Conservation (phyloP, 2,888 invertebrate genomes). For the Acleris cristana region DNA sequence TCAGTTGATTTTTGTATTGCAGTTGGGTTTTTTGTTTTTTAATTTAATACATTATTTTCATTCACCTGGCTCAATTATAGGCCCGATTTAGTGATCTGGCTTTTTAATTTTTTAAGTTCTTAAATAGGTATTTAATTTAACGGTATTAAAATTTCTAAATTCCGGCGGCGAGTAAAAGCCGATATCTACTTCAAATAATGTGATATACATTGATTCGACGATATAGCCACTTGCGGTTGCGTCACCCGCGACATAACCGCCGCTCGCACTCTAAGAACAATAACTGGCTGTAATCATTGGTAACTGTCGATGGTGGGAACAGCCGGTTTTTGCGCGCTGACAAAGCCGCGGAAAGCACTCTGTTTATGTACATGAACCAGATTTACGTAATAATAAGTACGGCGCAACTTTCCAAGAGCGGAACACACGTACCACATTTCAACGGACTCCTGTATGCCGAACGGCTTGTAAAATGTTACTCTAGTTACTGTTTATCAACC, state of each 20-base stretch:
- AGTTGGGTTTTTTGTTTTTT: too few relatives aligned
- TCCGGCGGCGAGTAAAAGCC: too few relatives aligned
- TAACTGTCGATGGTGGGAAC: constrained; percentile 69
- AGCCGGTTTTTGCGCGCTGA: constrained; percentile 63
- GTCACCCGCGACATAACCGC: constrained; percentile 61
- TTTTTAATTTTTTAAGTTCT: too few relatives aligned
- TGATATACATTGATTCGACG: constrained; percentile 12
- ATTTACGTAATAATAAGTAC: constrained; percentile 69
- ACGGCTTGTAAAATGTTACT: neutral
- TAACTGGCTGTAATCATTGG: constrained; percentile 67
- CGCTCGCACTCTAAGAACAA: constrained; percentile 64
- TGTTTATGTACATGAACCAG: constrained; percentile 59
- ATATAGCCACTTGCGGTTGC: constrained; percentile 46
- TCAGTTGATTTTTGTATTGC: too few relatives aligned
- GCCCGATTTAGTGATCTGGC: too few relatives aligned
- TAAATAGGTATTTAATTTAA: too few relatives aligned
- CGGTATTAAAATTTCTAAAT: too few relatives aligned
- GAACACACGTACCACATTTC: constrained; percentile 43
- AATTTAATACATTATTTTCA: too few relatives aligned
- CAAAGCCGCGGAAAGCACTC: constrained; percentile 62
- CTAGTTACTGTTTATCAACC: neutral
- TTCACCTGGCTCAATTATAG: too few relatives aligned
- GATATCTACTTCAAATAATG: constrained; percentile 4
- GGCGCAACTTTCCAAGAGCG: constrained; percentile 63
- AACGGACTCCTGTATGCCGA: constrained; percentile 10